Evolutionary conservation across 2,888 invertebrate species (phyloP).

Genomic region (Prosopocoilus inquinatus): DNA sequence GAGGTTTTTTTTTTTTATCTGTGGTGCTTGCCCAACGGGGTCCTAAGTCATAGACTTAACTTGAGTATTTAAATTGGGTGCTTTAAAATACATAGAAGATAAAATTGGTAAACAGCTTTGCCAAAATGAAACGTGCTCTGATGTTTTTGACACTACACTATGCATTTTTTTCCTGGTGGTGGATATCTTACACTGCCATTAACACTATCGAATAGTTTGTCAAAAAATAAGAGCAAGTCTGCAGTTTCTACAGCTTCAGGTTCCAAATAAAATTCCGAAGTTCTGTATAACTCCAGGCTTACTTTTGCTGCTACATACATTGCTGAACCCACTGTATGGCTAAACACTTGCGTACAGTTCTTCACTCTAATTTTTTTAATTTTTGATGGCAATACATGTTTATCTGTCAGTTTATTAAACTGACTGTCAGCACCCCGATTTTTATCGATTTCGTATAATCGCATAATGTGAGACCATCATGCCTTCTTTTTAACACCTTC

Average conservation of each 20-base stretch:
- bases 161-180: too few species aligned
- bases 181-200: too few species aligned
- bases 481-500: slow-evolving; percentile 2
- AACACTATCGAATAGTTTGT: too few species aligned
- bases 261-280: not conserved
- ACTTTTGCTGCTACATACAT: slow-evolving; percentile 6
- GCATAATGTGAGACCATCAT: slow-evolving; percentile 19
- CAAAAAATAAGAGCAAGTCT: not conserved
- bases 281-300: not conserved
- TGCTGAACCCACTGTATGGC: slow-evolving; percentile 24
- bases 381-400: slow-evolving; percentile 22
- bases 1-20: not conserved
- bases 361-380: slow-evolving; percentile 28
- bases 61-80: not conserved
- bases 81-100: too few species aligned
- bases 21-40: too few species aligned
- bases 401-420: slow-evolving; percentile 25
- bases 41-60: not conserved
- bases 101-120: too few species aligned
- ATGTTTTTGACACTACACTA: too few species aligned
- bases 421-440: slow-evolving; percentile 4
- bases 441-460: slow-evolving; percentile 24
- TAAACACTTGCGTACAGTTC: slow-evolving; percentile 25
- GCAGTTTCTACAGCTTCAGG: slow-evolving; percentile 1
- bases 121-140: too few species aligned